These are phyloP conservation scores for Perca flavescens DNA, from an alignment of 2,113 vertebrate species.

Conservation along the genomic window DNA sequence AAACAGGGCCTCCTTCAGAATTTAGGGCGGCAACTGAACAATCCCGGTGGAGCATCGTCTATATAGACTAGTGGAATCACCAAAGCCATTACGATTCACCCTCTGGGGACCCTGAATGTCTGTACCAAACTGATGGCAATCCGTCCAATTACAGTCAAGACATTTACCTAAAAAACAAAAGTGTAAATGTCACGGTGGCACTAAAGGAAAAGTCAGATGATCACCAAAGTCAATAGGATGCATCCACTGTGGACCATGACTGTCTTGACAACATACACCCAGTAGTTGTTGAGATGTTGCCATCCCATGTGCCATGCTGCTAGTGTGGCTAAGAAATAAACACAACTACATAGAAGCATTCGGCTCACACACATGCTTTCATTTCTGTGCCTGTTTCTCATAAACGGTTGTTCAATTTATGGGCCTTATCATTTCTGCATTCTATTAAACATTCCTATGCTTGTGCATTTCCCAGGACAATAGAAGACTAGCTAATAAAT, in stretches of 20 bases:
- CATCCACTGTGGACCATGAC: not conserved
- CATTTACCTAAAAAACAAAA: not conserved
- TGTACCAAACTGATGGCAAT: not conserved
- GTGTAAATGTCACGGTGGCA: not conserved
- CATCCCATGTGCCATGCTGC: not conserved
- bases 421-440: conserved; percentile 11
- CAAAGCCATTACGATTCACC: not conserved
- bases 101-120: not conserved
- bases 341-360: conserved; percentile 10
- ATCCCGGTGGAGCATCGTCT: no score
- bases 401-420: conserved; percentile 1
- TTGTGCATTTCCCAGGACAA: conserved; percentile 32
- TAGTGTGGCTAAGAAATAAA: not conserved
- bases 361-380: not conserved
- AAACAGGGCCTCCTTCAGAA: no score
- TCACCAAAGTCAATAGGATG: not conserved
- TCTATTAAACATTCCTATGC: conserved; percentile 26
- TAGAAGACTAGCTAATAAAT: conserved; percentile 55
- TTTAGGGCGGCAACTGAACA: no score
- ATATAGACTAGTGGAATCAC: no score
- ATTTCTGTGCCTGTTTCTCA: not conserved
- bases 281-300: not conserved
- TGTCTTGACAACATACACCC: not conserved
- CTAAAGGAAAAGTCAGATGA: not conserved
- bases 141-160: not conserved